Evolutionary conservation across 2,113 vertebrate species (phyloP), one percentile per base, ranked within the genome.

Genomic region (Glaucomys volans): DNA sequence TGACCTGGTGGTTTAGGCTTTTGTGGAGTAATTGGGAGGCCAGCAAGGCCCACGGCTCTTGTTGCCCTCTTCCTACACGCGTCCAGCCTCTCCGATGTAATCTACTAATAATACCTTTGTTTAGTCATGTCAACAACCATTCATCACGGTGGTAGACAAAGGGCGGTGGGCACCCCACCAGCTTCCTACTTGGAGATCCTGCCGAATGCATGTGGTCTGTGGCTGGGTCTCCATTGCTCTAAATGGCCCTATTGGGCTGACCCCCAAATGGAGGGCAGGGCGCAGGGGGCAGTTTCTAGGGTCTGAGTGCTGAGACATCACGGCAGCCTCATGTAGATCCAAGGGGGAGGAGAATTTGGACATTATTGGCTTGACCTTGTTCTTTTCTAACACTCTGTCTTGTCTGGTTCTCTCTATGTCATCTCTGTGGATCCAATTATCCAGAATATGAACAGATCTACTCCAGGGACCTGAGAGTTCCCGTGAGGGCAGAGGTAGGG

Each of bases 1-100:
- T 98, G 98, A 99, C 98, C 99, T 92, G 87, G 93, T 97, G 91
- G 98, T 98, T 98, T 97, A 97, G 98, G 97, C 97, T 98, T 98
- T 98, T 98, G 98, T 98, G 98, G 98, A 92, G 98, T 99, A 99
- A 99, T 99, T 99, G 99, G 99, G 98, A 98, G 97, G 97, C 95
- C 98, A 98, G 97, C 97, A 47, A 97, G 98, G 98, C 98, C 97
- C 92, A 86, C 98, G 98, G 97, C 98, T 98, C 98, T 52, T 32
- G 5, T 67, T 97, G 98, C 97, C 97, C 97, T 98, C 98, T 96
- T 99, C 93, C 98, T 92, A 92, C 98, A 96, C 75, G 91, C 64
- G 3, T 93, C 97, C 98, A 96, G 98, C 95, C 97, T 98, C 96
- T 98, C 98, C 96, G 87, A 94, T 97, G 97, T 98, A 98, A 99